Conservation (phyloP, 1,140 invertebrate genomes). For the Apocrypta bakeri region DNA sequence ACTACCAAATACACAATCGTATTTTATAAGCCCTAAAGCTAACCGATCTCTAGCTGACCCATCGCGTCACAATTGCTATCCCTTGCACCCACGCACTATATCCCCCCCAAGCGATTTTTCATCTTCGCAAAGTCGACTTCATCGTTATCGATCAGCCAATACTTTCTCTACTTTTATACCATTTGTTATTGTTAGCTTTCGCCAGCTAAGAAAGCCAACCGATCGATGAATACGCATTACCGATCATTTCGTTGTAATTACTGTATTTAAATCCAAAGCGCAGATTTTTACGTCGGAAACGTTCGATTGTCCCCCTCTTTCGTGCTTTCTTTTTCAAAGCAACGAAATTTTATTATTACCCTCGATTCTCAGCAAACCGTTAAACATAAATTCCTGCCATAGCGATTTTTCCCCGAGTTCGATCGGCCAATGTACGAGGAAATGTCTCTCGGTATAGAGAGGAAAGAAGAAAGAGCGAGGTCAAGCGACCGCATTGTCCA, state of each 20-base stretch:
- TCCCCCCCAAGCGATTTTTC: background rate
- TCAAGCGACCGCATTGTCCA: slow-evolving; percentile 48
- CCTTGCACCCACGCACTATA: slow-evolving; percentile 33
- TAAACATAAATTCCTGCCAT: background rate
- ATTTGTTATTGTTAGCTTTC: slow-evolving; percentile 48
- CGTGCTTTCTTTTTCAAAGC: too few relatives aligned
- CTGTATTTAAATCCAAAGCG: background rate
- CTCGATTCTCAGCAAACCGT: background rate
- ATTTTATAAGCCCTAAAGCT: background rate
- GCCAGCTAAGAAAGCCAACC: slow-evolving; percentile 30
- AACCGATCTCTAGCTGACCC: slow-evolving; percentile 12
- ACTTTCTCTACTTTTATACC: slow-evolving; percentile 46
- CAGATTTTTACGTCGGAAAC: background rate
- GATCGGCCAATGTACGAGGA: background rate
- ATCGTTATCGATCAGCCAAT: slow-evolving; percentile 37
- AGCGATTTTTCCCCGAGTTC: background rate
- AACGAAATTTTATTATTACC: slow-evolving; percentile 12
- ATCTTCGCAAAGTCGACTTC: slow-evolving; percentile 36
- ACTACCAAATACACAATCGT: slow-evolving; percentile 23
- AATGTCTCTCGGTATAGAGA: background rate
- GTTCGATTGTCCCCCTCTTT: too few relatives aligned
- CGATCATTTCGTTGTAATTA: slow-evolving; percentile 31
- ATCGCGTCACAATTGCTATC: background rate
- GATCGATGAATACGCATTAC: slow-evolving; percentile 17
- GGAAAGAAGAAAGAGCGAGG: slow-evolving; percentile 34